Percentiles rank a stretch among this genome's conserved stretches.
phyloP scores from a whole-genome alignment of 2,888 invertebrate species.

The Stomorhina lunata region DNA sequence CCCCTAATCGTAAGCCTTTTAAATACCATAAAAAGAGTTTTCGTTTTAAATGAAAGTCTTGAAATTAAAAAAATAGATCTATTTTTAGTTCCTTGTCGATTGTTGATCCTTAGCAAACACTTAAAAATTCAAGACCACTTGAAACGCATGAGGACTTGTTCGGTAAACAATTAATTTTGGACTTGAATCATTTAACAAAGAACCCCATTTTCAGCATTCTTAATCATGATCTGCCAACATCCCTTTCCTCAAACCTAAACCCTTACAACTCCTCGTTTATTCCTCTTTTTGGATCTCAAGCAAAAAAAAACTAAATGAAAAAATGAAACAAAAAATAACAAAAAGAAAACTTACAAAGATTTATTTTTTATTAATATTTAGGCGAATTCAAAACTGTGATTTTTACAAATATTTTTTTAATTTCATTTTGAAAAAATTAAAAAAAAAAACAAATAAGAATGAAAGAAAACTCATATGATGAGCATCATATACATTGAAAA shows the following conservation, averaged over 20 bases:
- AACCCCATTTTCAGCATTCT: background rate
- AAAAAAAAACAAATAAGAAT: slow-evolving; percentile 16
- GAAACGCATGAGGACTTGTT: no score
- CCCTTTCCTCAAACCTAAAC: background rate
- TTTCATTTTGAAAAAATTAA: slow-evolving; percentile 61
- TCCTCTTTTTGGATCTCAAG: slow-evolving; percentile 70
- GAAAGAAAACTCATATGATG: slow-evolving; percentile 43
- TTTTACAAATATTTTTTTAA: slow-evolving; percentile 70
- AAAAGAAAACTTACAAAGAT: slow-evolving; percentile 65
- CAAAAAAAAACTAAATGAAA: slow-evolving; percentile 43
- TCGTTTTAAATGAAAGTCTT: no score
- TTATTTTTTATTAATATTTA: slow-evolving; percentile 67
- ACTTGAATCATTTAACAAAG: background rate
- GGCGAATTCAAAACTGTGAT: slow-evolving; percentile 77
- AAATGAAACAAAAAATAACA: slow-evolving; percentile 47
- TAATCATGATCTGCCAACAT: background rate
- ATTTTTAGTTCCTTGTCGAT: no score
- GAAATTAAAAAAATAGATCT: no score
- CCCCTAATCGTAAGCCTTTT: no score
- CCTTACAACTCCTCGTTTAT: slow-evolving; percentile 7
- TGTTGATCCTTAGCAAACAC: no score
- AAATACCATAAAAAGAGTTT: no score
- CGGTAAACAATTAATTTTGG: no score
- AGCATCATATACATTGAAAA: slow-evolving; percentile 34
- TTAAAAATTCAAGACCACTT: no score